Evolutionary conservation across 2,113 vertebrate genomes (phyloP).

Genomic region (Ammospiza nelsoni): DNA sequence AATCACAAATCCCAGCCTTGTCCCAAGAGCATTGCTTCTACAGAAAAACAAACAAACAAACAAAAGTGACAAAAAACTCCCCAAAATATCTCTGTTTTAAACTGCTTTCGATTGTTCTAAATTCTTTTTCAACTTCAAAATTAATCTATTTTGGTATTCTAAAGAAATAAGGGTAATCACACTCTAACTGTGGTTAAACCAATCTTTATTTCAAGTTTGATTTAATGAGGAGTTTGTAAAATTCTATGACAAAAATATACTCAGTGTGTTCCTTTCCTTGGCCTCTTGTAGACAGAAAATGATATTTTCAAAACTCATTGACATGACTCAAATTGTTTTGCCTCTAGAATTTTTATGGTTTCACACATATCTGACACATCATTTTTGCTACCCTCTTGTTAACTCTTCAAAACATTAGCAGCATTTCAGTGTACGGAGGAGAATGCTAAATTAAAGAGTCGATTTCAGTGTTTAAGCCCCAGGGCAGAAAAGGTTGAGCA

Average conservation of each 20-base stretch:
- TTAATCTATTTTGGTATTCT: background rate
- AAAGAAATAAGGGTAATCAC: background rate
- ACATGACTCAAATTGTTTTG: background rate
- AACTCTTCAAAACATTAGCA: constrained; percentile 46
- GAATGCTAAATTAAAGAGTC: constrained; percentile 65
- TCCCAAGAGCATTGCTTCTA: background rate
- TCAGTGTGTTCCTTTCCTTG: background rate
- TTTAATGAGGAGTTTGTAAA: background rate
- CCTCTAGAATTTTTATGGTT: constrained; percentile 16
- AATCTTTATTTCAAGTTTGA: background rate
- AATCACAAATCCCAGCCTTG: background rate
- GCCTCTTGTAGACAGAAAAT: constrained; percentile 3
- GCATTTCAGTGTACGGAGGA: constrained; percentile 19
- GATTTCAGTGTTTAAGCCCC: constrained; percentile 53
- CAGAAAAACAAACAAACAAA: background rate
- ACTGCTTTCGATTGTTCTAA: background rate
- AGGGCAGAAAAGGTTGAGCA: constrained; percentile 62
- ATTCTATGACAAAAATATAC: background rate
- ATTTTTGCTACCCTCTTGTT: constrained; percentile 40
- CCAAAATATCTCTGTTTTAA: background rate
- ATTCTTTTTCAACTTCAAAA: background rate
- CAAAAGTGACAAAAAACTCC: rapidly evolving
- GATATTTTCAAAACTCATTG: constrained; percentile 43
- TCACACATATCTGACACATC: constrained; percentile 26
- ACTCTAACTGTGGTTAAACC: background rate